phyloP scores from a whole-genome alignment of 2,797 vertebrate genomes.

The Lepilemur septentrionalis region DNA sequence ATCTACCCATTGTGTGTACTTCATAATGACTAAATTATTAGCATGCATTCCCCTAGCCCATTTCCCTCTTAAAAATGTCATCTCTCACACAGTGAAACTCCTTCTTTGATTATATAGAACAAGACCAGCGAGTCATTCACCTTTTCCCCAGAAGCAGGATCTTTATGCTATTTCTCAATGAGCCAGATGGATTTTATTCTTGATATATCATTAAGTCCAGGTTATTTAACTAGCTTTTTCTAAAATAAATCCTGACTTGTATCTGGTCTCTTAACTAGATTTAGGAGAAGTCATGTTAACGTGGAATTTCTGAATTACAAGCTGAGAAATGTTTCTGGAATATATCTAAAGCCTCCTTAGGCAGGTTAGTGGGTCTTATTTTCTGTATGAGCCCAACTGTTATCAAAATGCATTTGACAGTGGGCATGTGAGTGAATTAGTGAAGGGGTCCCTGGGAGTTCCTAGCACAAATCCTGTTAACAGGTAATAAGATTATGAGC shows the following conservation, averaged over 20 bases:
- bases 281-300: background rate
- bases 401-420: background rate
- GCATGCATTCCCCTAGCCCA: rapidly evolving
- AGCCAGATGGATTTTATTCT: background rate
- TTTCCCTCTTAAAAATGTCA: background rate
- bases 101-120: background rate
- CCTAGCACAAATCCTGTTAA: conserved; percentile 64
- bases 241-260: conserved; percentile 19
- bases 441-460: conserved; percentile 15
- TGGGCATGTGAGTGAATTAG: background rate
- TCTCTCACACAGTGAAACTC: background rate
- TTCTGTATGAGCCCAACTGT: background rate
- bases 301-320: conserved; percentile 21
- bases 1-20: background rate
- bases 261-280: conserved; percentile 1
- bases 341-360: conserved; percentile 50
- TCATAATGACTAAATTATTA: background rate
- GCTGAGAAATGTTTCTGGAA: conserved; percentile 21
- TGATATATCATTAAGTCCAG: background rate
- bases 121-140: background rate
- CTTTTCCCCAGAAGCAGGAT: background rate
- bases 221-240: background rate
- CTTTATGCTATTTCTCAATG: rapidly evolving
- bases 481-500: conserved; percentile 43
- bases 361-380: conserved; percentile 22